Evolutionary conservation across 2,113 vertebrate genomes (phyloP), one percentile per base, ranked within the genome.

Genomic region (Lethenteron reissneri): DNA sequence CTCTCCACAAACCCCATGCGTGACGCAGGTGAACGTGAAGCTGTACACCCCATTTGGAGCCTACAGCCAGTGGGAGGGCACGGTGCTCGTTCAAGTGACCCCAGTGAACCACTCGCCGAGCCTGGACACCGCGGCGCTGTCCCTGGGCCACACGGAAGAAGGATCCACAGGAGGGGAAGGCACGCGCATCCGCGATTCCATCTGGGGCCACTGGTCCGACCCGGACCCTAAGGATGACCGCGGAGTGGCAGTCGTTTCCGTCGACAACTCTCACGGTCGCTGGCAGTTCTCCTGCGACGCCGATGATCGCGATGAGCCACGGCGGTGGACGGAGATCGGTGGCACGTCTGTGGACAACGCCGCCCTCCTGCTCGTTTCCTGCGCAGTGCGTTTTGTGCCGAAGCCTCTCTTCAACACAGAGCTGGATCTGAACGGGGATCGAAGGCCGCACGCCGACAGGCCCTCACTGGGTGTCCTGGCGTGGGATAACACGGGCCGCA

Each of bases 21-120:
- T 68, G n/a, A 17, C 25, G 64, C 64, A 68, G 64, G 64, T 68
- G 9, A 21, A 68, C 25, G 64, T 68, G 64, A 25, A 25, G 10
- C n/a, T 11, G 64, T 68, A 68, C 64, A 68, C 64, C n/a, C 64
- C 64, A 68, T 68, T 17, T 11, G 64, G 64, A 68, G 64, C 64
- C 64, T 68, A 68, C 64, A 68, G 64, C 64, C 64, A 68, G 25
- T 21, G 64, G 25, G 64, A 68, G 64, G 64, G 64, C n/a, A 68
- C 64, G 64, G 64, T 21, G n/a, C 21, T n/a, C 15, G 11, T 68
- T 9, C n/a, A 68, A 21, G 64, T 68, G 64, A 68, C 21, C n/a
- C 64, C 64, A 68, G 25, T 68, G n/a, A 68, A 68, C 21, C 64
- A 68, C 64, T 68, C 64, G 2, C 64, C 64, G 64, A 21, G n/a